These are phyloP conservation scores for Gasterosteus nipponicus DNA, from an alignment of 2,113 vertebrate species.

Conservation along the genomic window DNA sequence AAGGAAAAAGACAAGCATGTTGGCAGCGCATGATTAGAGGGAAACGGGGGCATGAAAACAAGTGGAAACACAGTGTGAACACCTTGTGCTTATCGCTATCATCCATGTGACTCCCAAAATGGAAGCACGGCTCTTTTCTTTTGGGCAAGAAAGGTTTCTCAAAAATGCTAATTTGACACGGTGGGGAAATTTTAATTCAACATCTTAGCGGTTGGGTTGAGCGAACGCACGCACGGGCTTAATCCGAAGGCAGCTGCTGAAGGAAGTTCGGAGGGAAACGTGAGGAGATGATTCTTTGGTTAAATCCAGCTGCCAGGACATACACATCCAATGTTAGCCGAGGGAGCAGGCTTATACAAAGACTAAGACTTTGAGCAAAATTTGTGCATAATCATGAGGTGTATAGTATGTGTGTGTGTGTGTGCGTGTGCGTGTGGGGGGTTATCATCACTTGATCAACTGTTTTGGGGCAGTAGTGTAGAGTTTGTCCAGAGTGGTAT, in stretches of 20 bases:
- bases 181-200: neutral
- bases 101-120: neutral
- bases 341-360: neutral
- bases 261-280: slow-evolving; percentile 21
- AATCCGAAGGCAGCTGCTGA: slow-evolving; percentile 7
- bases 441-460: slow-evolving; percentile 51
- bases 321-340: neutral
- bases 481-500: neutral
- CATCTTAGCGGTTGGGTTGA: neutral
- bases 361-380: neutral
- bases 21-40: slow-evolving; percentile 7
- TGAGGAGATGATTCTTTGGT: slow-evolving; percentile 7
- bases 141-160: neutral
- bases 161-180: neutral
- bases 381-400: too few relatives aligned
- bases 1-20: slow-evolving; percentile 1
- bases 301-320: neutral
- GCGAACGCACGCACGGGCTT: neutral
- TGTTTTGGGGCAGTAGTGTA: slow-evolving; percentile 5
- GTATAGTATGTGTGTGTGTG: too few relatives aligned
- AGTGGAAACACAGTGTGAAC: slow-evolving; percentile 1
- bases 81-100: neutral
- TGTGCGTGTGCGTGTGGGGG: slow-evolving; percentile 46
- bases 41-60: slow-evolving; percentile 15
- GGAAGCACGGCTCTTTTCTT: neutral